These are phyloP conservation scores for Axea sp. DNA, from an alignment of 2,888 invertebrate genomes.

Conservation along the genomic window DNA sequence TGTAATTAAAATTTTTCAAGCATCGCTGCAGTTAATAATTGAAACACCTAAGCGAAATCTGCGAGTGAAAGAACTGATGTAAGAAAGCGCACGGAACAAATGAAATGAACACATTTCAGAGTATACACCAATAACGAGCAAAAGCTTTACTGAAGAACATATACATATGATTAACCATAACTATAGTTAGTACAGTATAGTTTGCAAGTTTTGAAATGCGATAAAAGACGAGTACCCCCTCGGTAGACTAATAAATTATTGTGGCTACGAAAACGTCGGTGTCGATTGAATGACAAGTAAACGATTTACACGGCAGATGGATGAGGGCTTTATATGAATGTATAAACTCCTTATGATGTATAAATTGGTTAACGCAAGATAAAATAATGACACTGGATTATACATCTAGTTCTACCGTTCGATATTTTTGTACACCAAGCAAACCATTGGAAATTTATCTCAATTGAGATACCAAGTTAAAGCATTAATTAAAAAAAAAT, in stretches of 20 bases:
- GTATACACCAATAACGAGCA: too few species aligned
- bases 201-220: slow-evolving; percentile 9
- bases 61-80: too few species aligned
- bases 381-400: not conserved
- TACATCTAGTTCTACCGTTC: not conserved
- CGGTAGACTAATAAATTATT: slow-evolving; percentile 3
- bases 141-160: too few species aligned
- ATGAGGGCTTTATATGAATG: slow-evolving; percentile 14
- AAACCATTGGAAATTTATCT: not conserved
- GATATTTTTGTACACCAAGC: not conserved
- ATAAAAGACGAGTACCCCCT: not conserved
- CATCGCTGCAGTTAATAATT: not conserved
- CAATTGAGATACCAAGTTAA: too few species aligned
- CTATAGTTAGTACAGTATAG: too few species aligned
- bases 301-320: slow-evolving; percentile 11
- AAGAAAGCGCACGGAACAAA: too few species aligned
- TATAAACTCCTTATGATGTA: too few species aligned
- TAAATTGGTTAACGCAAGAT: slow-evolving; percentile 4
- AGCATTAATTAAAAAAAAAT: too few species aligned
- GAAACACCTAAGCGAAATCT: not conserved
- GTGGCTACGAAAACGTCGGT: slow-evolving; percentile 19
- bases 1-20: slow-evolving; percentile 1
- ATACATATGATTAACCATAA: too few species aligned
- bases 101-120: too few species aligned
- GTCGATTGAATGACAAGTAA: slow-evolving; percentile 4